Evolutionary conservation across 2,888 invertebrate species (phyloP), one percentile per base, ranked within the genome.

Genomic region (Noctua pronuba): DNA sequence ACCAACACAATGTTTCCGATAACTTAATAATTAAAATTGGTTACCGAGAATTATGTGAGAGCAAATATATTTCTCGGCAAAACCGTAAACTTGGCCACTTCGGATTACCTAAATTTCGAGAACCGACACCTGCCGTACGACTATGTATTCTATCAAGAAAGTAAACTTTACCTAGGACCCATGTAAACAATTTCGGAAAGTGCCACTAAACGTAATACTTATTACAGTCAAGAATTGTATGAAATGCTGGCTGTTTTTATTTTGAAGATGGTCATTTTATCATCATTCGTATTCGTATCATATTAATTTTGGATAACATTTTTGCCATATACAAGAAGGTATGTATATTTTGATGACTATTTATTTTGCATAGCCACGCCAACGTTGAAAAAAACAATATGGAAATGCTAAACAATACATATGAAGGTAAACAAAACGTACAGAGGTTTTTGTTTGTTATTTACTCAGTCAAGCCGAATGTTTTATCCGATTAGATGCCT

Each of bases 181-280:
- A 83, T 73, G 85, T 86, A 89, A 90, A 91, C 89, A 91, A 89
- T 90, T 88, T 87, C 79, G 80, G 77, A 74, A 81, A 90, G 88
- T 88, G 89, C 83, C 68, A 86, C 78, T 70, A 73, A 75, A 83
- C 65, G 58, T 67, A 52, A 77, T 49, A 72, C 18, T 52, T 69
- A 68, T 28, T 38, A 66, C 24, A 38, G 66, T 73, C 41, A 49
- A 55, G 18, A 58, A 64, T 49, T 49, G 13, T 71, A 44, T 66
- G 65, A 21, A 65, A 64, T n/a, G 46, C 55, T 64, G 58, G 16
- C 13, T 65, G 60, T 52, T 72, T 76, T 70, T 70, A 24, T 73
- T 55, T 28, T 3, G 31, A 62, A 46, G 7, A n/a, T 28, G n/a
- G 46, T 38, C 1, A 66, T 28, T 58, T 49, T 10, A n/a, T 31